Evolutionary conservation across 1,140 invertebrate species (phyloP).

Genomic region (Batillaria attramentaria): DNA sequence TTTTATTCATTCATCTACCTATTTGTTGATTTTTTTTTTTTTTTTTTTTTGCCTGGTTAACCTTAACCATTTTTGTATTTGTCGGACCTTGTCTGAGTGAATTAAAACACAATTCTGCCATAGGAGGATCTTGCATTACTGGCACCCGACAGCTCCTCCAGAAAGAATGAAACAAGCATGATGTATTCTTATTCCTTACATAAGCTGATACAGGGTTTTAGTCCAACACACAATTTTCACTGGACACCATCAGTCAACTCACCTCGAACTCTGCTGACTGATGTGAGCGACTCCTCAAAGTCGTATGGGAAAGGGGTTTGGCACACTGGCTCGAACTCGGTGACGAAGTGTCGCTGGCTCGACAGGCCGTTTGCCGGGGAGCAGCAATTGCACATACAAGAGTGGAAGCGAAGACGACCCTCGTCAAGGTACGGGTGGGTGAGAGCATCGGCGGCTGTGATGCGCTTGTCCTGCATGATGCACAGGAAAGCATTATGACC

Average conservation of each 20-base stretch:
- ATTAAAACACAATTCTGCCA: too few relatives aligned
- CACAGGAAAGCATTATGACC: too few relatives aligned
- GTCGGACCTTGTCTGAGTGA: too few relatives aligned
- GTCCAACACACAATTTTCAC: background rate
- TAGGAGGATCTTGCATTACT: too few relatives aligned
- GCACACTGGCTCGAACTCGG: slow-evolving; percentile 93
- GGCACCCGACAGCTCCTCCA: too few relatives aligned
- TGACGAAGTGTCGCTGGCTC: slow-evolving; percentile 85
- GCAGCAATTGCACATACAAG: slow-evolving; percentile 99
- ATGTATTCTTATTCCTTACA: too few relatives aligned
- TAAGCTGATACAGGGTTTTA: too few relatives aligned
- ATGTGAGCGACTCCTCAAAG: slow-evolving; percentile 94
- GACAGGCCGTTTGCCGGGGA: slow-evolving; percentile 10
- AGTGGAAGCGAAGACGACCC: slow-evolving; percentile 97
- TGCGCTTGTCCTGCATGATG: slow-evolving; percentile 89
- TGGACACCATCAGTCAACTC: slow-evolving; percentile 40
- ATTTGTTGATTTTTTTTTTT: too few relatives aligned
- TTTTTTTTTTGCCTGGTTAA: too few relatives aligned
- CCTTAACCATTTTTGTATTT: too few relatives aligned
- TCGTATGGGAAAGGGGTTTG: slow-evolving; percentile 91
- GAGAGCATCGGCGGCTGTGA: slow-evolving; percentile 93
- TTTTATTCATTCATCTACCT: too few relatives aligned
- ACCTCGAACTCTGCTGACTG: slow-evolving; percentile 96
- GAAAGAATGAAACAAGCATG: too few relatives aligned
- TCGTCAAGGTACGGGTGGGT: slow-evolving; percentile 98